These are phyloP conservation scores for Mandrillus leucophaeus DNA, from an alignment of 2,113 vertebrate genomes.

Conservation along the genomic window DNA sequence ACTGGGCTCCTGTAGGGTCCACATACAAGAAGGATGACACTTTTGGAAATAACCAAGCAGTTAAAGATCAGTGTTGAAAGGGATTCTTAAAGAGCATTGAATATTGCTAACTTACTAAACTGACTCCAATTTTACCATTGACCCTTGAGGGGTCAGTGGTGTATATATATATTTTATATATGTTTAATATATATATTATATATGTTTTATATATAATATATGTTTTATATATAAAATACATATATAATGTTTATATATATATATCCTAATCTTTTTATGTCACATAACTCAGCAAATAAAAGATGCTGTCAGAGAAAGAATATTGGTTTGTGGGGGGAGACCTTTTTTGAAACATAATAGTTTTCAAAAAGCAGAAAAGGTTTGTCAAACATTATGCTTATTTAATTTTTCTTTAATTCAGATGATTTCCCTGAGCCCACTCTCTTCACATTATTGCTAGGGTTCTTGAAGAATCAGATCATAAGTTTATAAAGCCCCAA, in stretches of 20 bases:
- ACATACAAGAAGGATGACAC: background rate
- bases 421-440: background rate
- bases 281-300: background rate
- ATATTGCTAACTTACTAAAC: background rate
- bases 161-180: no score
- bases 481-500: background rate
- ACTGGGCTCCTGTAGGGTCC: background rate
- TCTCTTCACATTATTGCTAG: background rate
- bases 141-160: background rate
- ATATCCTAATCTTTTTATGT: background rate
- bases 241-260: background rate
- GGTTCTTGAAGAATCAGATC: background rate
- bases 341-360: background rate
- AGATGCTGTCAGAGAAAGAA: background rate
- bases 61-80: background rate
- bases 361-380: background rate
- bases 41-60: background rate
- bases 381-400: background rate
- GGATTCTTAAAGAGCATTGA: background rate
- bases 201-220: no score
- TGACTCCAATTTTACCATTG: background rate
- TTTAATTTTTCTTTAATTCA: background rate
- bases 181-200: no score
- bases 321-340: background rate
- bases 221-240: no score